Evolutionary conservation across 2,888 invertebrate species (phyloP).

Genomic region (Myopa tessellatipennis): DNA sequence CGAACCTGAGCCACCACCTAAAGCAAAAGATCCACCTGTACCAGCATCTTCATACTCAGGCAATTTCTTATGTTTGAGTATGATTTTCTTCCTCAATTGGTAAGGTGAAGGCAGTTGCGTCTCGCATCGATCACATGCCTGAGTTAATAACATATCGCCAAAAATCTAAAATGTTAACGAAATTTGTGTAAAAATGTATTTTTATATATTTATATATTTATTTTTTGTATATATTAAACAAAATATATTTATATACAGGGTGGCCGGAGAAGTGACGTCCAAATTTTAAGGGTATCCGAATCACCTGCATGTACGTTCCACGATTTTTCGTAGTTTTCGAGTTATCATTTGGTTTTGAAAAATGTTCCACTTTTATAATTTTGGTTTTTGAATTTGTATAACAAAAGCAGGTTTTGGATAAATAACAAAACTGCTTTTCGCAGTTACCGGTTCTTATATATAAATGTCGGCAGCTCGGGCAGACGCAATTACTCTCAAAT

Average conservation of each 20-base stretch:
- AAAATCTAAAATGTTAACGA: conserved; percentile 53
- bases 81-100: conserved; percentile 80
- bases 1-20: conserved; percentile 46
- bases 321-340: too few relatives aligned
- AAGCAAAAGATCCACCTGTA: conserved; percentile 34
- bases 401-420: neutral
- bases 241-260: too few relatives aligned
- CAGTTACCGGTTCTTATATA: conserved; percentile 36
- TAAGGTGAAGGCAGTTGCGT: conserved; percentile 84
- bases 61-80: conserved; percentile 92
- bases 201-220: neutral
- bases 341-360: too few relatives aligned
- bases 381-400: neutral
- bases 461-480: conserved; percentile 38
- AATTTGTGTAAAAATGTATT: neutral
- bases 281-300: too few relatives aligned
- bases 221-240: neutral
- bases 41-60: conserved; percentile 85
- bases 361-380: neutral
- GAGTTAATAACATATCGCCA: conserved; percentile 84
- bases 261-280: too few relatives aligned
- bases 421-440: neutral
- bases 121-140: conserved; percentile 84
- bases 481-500: conserved; percentile 41
- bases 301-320: too few relatives aligned